Base-by-base conservation (phyloP, 2,888 invertebrate genomes). In the Caradrina kadenii region DNA sequence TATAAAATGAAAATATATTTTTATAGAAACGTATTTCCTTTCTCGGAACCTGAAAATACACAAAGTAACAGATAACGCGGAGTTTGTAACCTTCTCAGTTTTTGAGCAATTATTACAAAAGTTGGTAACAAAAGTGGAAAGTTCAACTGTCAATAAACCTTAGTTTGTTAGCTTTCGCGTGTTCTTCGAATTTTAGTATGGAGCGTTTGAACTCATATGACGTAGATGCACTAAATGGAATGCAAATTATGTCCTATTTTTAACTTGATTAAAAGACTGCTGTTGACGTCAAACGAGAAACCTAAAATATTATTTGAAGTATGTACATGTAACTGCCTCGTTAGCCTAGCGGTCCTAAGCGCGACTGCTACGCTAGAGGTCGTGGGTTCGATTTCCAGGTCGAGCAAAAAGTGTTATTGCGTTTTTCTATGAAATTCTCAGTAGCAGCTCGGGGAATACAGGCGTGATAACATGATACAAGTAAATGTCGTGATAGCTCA, bases 201-300 rank as follows among this genome's bases (percentile, higher is more conserved):
- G 26, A 31, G 45, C 69, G 26, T 50, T 58, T 73, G 50, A 73
- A 76, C 59, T 77, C n/a, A 3, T 21, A 52, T 77, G 42, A 58
- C 39, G 35, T 26, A 31, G 1, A 8, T 63, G 52, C 35, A 45
- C 11, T 72, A 62, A 45, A 17, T 72, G 21, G 53, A 72, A 45
- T 63, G 63, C 21, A 71, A 72, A 58, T 71, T 21, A 8, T 21
- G 13, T 60, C n/a, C 49, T 22, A 35, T 26, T 52, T 35, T 3
- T 19, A 26, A 17, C 15, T 45, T 35, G 17, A 15, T 35, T 45
- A 35, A 45, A 45, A 55, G 21, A 26, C 22, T 17, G 0, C n/a
- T 45, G 11, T 21, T 54, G 54, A 74, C 48, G 48, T 74, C 69
- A 73, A 64, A 21, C 35, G 13, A 39, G 11, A 39, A 39, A 8